Evolutionary conservation across 2,888 invertebrate species (phyloP).

Genomic region (Coelopa pilipes): DNA sequence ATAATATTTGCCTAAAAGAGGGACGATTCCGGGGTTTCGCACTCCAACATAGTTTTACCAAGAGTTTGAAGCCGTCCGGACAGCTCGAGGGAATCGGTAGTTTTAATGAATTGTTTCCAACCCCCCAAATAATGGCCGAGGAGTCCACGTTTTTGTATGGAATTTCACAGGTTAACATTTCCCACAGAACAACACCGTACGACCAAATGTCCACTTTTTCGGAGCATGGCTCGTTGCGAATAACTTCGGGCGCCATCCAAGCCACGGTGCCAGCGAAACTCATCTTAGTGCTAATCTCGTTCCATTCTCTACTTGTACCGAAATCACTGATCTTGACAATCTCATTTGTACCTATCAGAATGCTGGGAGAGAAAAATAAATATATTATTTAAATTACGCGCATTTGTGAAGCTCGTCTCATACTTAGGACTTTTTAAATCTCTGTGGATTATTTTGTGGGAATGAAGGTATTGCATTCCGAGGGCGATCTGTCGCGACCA

Average conservation of each 20-base stretch:
- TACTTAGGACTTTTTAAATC: constrained; percentile 99
- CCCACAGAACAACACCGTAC: constrained; percentile 98
- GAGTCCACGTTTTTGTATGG: constrained; percentile 95
- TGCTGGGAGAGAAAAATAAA: constrained; percentile 72
- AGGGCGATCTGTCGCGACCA: constrained; percentile 96
- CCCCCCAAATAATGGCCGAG: constrained; percentile 97
- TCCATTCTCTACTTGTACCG: constrained; percentile 95
- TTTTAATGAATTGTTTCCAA: constrained; percentile 91
- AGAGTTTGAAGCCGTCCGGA: constrained; percentile 86
- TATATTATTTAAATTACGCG: constrained; percentile 10
- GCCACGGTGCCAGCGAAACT: constrained; percentile 98
- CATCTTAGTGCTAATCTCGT: constrained; percentile 95
- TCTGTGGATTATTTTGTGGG: constrained; percentile 95
- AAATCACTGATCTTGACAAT: constrained; percentile 97
- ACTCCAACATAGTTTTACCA: constrained; percentile 94
- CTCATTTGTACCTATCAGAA: constrained; percentile 83
- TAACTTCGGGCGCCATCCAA: constrained; percentile 99
- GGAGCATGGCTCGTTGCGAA: constrained; percentile 94
- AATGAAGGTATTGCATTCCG: constrained; percentile 97
- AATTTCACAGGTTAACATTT: constrained; percentile 92
- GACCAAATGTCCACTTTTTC: constrained; percentile 99
- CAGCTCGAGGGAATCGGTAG: constrained; percentile 92
- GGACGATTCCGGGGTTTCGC: constrained; percentile 90
- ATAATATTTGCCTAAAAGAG: constrained; percentile 88
- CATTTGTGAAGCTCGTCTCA: constrained; percentile 64